Evolutionary conservation across 37 sponge, comb jelly and placozoan genomes (phyloP), one percentile per base, ranked within the genome.

Genomic region (Spongilla lacustris): DNA sequence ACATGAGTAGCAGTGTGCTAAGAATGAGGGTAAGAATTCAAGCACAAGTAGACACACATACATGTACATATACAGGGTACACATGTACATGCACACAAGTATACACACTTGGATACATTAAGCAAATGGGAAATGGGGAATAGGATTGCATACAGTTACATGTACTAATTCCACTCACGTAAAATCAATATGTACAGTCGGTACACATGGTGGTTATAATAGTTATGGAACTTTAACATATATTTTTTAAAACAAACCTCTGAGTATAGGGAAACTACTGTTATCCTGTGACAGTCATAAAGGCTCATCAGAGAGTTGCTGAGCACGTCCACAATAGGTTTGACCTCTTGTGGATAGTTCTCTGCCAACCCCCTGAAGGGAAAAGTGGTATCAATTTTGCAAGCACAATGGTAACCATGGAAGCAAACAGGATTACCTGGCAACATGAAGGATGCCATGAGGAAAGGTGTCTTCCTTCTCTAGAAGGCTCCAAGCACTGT

Each of bases 191-290:
- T n/a, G n/a, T n/a, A n/a, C n/a, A n/a, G n/a, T n/a, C n/a, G n/a
- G n/a, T n/a, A n/a, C n/a, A n/a, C n/a, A n/a, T n/a, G n/a, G n/a
- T n/a, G n/a, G n/a, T n/a, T n/a, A n/a, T n/a, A n/a, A n/a, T n/a
- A n/a, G n/a, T n/a, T n/a, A n/a, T n/a, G n/a, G n/a, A n/a, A n/a
- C n/a, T n/a, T n/a, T n/a, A n/a, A n/a, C n/a, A n/a, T n/a, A n/a
- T n/a, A n/a, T n/a, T 10, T 36, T 4, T 29, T 34, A 25, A 58
- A 19, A 22, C 72, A 29, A 46, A 98, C 97, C 92, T 98, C 96
- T 36, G 98, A 95, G 88, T 93, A 98, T 74, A 97, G 95, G 17
- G 98, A 77, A 2, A 92, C 94, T 0, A 91, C 91, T 19, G 89
- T 92, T 46, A 96, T 81, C 66, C 98, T 89, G 74, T 94, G 92